A percentile compares a stretch with the other conserved stretches of the same genome.
These are phyloP conservation scores for Ceratitis capitata DNA, from an alignment of 1,140 invertebrate species.

Conservation along the genomic window DNA sequence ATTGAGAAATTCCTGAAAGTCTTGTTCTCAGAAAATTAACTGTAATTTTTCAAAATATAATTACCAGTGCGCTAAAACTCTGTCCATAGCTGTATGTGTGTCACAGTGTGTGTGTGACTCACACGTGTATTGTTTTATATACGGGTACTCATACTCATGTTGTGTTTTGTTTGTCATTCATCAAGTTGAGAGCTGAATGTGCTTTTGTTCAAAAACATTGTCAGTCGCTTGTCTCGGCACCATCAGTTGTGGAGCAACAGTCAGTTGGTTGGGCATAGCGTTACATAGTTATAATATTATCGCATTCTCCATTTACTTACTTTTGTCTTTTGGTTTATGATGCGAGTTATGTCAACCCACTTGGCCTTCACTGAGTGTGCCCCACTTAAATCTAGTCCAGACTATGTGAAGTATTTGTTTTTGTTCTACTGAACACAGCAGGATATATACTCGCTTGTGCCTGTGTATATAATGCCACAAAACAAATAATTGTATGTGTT, in stretches of 20 bases:
- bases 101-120: background rate
- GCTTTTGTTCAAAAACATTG: slow-evolving; percentile 32
- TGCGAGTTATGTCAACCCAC: background rate
- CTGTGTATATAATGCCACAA: background rate
- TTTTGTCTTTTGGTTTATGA: background rate
- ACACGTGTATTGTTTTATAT: background rate
- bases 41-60: too few relatives aligned
- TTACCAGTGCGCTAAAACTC: too few relatives aligned
- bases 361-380: background rate
- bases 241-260: background rate
- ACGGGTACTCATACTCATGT: background rate
- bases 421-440: background rate
- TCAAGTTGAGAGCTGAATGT: slow-evolving; percentile 1
- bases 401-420: background rate
- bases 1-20: too few relatives aligned
- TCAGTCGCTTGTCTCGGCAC: slow-evolving; percentile 25
- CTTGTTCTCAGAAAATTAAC: too few relatives aligned
- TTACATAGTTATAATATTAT: background rate
- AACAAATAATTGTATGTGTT: background rate
- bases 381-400: background rate
- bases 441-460: too few relatives aligned
- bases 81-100: background rate
- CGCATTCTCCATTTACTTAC: background rate
- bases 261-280: background rate
- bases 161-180: slow-evolving; percentile 19